Conservation (phyloP, 2,113 vertebrate genomes). For the Haemorhous mexicanus region DNA sequence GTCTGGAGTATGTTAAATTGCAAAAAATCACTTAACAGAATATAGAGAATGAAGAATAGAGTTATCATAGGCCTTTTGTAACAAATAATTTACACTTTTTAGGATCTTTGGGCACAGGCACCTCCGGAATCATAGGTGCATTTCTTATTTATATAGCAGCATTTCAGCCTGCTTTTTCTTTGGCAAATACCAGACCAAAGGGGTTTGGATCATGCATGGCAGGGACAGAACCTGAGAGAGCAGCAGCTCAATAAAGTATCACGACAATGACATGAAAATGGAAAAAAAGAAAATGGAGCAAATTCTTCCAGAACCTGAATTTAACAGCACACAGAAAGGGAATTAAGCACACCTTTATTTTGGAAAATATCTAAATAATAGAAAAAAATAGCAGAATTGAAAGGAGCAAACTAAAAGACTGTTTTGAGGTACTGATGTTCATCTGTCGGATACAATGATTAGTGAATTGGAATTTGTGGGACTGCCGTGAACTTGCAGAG, state of each 20-base stretch:
- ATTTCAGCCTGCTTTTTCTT: neutral
- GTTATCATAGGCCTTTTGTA: neutral
- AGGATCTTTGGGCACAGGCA: neutral
- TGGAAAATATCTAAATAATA: neutral
- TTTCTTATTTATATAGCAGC: neutral
- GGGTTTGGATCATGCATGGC: neutral
- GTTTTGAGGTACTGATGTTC: neutral
- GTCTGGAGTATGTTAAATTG: conserved; percentile 50
- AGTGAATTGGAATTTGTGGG: neutral
- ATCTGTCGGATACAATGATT: neutral
- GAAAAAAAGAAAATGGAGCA: neutral
- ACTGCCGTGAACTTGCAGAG: neutral
- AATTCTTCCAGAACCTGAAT: neutral
- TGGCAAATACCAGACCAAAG: neutral
- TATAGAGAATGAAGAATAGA: neutral
- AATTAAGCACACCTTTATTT: neutral
- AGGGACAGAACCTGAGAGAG: neutral
- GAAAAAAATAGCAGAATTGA: neutral
- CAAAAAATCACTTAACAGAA: conserved; percentile 14
- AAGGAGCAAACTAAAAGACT: neutral
- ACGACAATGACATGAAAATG: neutral
- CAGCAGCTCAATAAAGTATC: neutral
- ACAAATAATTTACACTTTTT: neutral
- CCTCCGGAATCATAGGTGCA: neutral
- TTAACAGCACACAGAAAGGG: neutral